These are phyloP conservation scores for Tetramorium parvispinum DNA, from an alignment of 1,140 invertebrate species.

Conservation along the genomic window DNA sequence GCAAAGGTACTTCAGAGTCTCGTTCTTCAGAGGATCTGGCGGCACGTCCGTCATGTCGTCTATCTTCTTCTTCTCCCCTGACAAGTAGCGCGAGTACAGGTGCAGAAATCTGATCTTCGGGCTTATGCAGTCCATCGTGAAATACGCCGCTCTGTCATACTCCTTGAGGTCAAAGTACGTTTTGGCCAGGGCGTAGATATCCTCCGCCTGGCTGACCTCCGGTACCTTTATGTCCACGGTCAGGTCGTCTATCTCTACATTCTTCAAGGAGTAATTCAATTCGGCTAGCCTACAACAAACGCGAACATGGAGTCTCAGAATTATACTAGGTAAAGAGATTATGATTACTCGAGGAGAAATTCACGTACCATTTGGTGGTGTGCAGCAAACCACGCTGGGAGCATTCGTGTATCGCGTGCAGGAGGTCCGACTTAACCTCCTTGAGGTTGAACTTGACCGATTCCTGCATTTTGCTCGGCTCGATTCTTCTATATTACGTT, in stretches of 20 bases:
- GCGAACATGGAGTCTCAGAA: not conserved
- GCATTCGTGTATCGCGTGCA: constrained; percentile 89
- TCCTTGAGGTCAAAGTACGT: constrained; percentile 97
- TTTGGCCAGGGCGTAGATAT: constrained; percentile 93
- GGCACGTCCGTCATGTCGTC: constrained; percentile 93
- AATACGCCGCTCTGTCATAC: constrained; percentile 95
- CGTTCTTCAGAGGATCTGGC: constrained; percentile 88
- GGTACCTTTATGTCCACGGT: constrained; percentile 79
- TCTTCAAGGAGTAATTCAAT: constrained; percentile 91
- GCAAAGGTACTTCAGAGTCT: constrained; percentile 86
- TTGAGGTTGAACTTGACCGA: constrained; percentile 87
- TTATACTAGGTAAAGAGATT: not conserved
- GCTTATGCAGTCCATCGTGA: constrained; percentile 90
- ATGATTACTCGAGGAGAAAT: not conserved
- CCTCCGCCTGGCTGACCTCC: constrained; percentile 87
- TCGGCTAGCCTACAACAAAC: constrained; percentile 89
- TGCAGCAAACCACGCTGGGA: constrained; percentile 90
- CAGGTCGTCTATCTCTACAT: constrained; percentile 87
- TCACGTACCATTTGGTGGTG: constrained; percentile 90
- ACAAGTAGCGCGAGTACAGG: constrained; percentile 94
- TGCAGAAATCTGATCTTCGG: constrained; percentile 92
- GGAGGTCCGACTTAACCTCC: constrained; percentile 89
- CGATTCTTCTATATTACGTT: not conserved
- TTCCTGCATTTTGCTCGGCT: constrained; percentile 76
- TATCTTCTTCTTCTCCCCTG: constrained; percentile 94